Base-by-base conservation (phyloP, 1,140 invertebrate genomes). In the Philaenus spumarius region DNA sequence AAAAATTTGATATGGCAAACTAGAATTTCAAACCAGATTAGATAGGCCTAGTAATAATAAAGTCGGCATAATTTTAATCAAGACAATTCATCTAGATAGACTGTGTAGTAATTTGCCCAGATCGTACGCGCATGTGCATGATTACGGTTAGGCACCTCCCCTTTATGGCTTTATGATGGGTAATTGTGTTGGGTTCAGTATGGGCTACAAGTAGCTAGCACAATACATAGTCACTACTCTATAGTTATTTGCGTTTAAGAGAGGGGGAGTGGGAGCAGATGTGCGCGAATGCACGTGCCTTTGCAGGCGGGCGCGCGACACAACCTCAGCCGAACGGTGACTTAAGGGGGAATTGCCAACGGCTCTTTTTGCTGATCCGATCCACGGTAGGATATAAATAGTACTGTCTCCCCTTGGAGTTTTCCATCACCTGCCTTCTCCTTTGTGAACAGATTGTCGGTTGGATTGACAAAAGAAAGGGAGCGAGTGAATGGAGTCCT, bases 351-450 rank as follows among this genome's bases (percentile, higher is more conserved):
- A 40, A 40, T 40, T 40, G 39, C 39, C 39, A 40, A 40, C 39
- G 39, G 39, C 39, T 40, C 39, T 40, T 40, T 40, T 40, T 40
- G 39, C 39, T 40, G 39, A 40, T 40, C 39, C 39, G 39, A 40
- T 40, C 39, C 39, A 17, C 6, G 14, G 6, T 14, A 17, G 17
- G 39, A 14, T 40, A 40, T 40, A 40, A 40, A 40, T 40, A 40
- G 39, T 40, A 14, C 39, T 17, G 14, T 40, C 39, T 14, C 17
- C 39, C 39, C 39, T 14, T 40, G n/a, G n/a, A n/a, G 39, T 14
- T 14, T n/a, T n/a, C 14, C 39, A 14, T 17, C 39, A 40, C 39
- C 39, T 40, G 39, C 39, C 39, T 14, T 40, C 2, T 3, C 12
- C 39, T 14, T 14, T 40, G 14, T 40, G 39, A 14, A 14, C 39